These are phyloP conservation scores for Ophion obscuratus DNA, from an alignment of 2,888 invertebrate genomes.

Conservation along the genomic window DNA sequence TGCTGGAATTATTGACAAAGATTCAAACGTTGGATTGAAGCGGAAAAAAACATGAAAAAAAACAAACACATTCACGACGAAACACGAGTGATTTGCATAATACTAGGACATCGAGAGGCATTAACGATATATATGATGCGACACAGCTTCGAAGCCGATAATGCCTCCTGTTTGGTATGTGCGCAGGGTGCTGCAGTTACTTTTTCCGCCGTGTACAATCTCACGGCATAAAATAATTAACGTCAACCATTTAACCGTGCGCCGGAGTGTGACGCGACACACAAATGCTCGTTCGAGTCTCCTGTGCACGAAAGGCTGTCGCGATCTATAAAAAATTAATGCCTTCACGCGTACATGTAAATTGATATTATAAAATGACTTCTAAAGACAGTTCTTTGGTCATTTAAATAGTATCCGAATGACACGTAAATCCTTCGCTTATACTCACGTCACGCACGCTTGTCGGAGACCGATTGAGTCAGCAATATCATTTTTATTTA, in stretches of 20 bases:
- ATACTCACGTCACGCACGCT: background rate
- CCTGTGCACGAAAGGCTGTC: slow-evolving; percentile 24
- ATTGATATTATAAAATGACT: slow-evolving; percentile 4
- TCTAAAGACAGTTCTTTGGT: background rate
- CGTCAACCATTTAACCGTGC: slow-evolving; percentile 63
- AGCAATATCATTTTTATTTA: background rate
- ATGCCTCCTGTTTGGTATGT: slow-evolving; percentile 46
- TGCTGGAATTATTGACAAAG: slow-evolving; percentile 61
- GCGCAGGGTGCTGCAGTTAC: slow-evolving; percentile 26
- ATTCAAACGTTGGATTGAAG: slow-evolving; percentile 55
- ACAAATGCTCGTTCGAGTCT: slow-evolving; percentile 51
- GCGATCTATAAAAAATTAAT: slow-evolving; percentile 19
- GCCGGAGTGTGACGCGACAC: slow-evolving; percentile 56
- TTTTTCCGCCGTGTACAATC: slow-evolving; percentile 53
- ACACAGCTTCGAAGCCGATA: slow-evolving; percentile 59
- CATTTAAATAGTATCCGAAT: background rate
- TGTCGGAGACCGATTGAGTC: background rate
- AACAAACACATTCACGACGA: slow-evolving; percentile 52
- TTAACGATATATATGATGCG: slow-evolving; percentile 63
- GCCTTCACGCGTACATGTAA: background rate
- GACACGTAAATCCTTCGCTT: background rate
- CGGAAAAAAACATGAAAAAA: slow-evolving; percentile 22
- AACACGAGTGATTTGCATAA: slow-evolving; percentile 65
- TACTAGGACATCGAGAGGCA: slow-evolving; percentile 59
- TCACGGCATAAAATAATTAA: slow-evolving; percentile 68